Evolutionary conservation across 1,140 invertebrate species (phyloP).

Genomic region (Lepidurus packardi): DNA sequence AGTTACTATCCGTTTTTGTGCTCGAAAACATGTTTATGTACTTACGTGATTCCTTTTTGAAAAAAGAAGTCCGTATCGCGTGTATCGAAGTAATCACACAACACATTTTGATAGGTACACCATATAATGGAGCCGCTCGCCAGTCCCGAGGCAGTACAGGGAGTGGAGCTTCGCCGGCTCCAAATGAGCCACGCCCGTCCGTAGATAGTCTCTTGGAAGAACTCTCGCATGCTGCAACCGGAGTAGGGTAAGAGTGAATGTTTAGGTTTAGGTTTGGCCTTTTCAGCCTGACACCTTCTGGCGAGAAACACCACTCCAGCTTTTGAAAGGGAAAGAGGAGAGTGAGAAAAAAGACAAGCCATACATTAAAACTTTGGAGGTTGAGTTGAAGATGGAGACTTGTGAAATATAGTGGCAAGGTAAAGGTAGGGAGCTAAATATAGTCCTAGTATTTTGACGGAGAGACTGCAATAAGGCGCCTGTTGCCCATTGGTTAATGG

Average conservation of each 20-base stretch:
- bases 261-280: slow-evolving; percentile 34
- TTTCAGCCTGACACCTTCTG: slow-evolving; percentile 25
- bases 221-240: slow-evolving; percentile 58
- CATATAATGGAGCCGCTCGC: slow-evolving; percentile 38
- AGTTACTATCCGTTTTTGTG: no score
- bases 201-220: slow-evolving; percentile 84
- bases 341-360: neutral
- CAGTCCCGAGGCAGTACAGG: slow-evolving; percentile 38
- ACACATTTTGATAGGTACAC: slow-evolving; percentile 36
- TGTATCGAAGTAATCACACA: neutral
- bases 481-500: neutral
- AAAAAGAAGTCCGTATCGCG: no score
- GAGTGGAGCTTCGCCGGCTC: slow-evolving; percentile 53
- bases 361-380: neutral
- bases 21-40: no score
- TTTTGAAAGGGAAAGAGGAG: neutral
- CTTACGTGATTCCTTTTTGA: no score
- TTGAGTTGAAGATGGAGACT: neutral
- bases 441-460: neutral
- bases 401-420: neutral
- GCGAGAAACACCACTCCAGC: neutral
- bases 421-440: neutral
- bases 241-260: slow-evolving; percentile 59
- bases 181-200: slow-evolving; percentile 55
- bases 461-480: neutral